Base-by-base conservation (phyloP, 2,797 vertebrate genomes). In the Alosa sapidissima region DNA sequence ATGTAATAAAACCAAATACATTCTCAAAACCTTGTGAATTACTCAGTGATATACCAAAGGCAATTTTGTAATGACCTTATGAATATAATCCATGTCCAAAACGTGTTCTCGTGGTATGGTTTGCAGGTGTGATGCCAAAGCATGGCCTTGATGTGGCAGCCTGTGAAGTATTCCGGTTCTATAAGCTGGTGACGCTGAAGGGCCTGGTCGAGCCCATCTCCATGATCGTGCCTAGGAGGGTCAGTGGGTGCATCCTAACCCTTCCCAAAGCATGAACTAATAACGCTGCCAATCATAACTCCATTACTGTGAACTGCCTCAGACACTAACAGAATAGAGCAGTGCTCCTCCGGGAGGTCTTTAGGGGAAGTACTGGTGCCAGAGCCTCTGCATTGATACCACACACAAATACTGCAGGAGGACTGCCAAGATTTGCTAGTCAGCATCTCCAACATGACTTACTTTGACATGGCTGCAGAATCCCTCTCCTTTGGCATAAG, bases 141-240 rank as follows among this genome's bases (percentile, higher is more conserved):
- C 96, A 98, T 0, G 98, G 98, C 52, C 91, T 99, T 94, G 98
- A 99, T 0, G 98, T 99, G 81, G 95, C 95, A 0, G 95, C 97
- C 2, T 99, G 98, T 0, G 98, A 99, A 90, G 97, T 99, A 58
- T 99, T 95, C 90, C 96, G 98, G 8, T 99, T 99, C 95, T 99
- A 99, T 95, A 99, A 99, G 92, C 95, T 99, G 28, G 92, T 99
- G 91, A 99, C 98, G 0, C 95, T 99, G 84, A 99, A 99, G 94
- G 98, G 97, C 62, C 92, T 98, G 84, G 97, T 99, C 0, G 98
- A 99, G 88, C 98, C 98, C 10, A 97, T 99, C 93, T 99, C 98
- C 1, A 99, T 99, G 98, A 99, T 99, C 0, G 98, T 99, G 85
- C 98, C 98, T 0, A 94, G 98, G 92, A 95, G 97, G 95, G 98